phyloP scores from a whole-genome alignment of 2,888 invertebrate species.

The Priapulus caudatus region DNA sequence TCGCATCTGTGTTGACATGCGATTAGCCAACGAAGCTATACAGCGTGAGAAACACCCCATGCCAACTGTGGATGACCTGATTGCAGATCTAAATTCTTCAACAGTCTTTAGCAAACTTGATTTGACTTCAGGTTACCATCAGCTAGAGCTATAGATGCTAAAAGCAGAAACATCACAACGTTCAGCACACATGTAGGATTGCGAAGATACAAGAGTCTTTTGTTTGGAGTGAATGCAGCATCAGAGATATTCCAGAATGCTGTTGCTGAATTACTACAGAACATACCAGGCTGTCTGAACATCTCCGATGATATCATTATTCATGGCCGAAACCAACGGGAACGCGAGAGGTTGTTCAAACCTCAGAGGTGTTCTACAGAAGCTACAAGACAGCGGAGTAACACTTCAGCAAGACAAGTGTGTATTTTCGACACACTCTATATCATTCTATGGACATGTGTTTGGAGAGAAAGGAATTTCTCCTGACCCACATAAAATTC shows the following conservation, averaged over 20 bases:
- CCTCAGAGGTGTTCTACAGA: constrained; percentile 22
- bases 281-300: constrained; percentile 33
- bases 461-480: constrained; percentile 10
- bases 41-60: constrained; percentile 7
- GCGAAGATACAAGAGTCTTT: constrained; percentile 35
- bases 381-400: constrained; percentile 18
- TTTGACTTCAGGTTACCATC: constrained; percentile 34
- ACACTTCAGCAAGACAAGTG: constrained; percentile 30
- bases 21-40: constrained; percentile 12
- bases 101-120: constrained; percentile 29
- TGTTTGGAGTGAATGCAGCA: constrained; percentile 38
- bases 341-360: constrained; percentile 30
- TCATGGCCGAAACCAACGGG: constrained; percentile 24
- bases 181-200: too few relatives aligned
- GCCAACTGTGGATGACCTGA: constrained; percentile 12
- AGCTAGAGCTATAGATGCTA: constrained; percentile 29
- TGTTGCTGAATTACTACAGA: constrained; percentile 40
- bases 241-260: too few relatives aligned
- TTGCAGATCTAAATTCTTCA: constrained; percentile 9
- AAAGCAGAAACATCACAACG: constrained; percentile 33
- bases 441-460: constrained; percentile 13
- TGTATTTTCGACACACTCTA: constrained; percentile 16
- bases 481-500: constrained; percentile 21
- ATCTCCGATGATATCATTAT: constrained; percentile 37
- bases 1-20: too few relatives aligned